Evolutionary conservation across 2,797 vertebrate genomes (phyloP), one percentile per base, ranked within the genome.

Genomic region (Euthynnus affinis): DNA sequence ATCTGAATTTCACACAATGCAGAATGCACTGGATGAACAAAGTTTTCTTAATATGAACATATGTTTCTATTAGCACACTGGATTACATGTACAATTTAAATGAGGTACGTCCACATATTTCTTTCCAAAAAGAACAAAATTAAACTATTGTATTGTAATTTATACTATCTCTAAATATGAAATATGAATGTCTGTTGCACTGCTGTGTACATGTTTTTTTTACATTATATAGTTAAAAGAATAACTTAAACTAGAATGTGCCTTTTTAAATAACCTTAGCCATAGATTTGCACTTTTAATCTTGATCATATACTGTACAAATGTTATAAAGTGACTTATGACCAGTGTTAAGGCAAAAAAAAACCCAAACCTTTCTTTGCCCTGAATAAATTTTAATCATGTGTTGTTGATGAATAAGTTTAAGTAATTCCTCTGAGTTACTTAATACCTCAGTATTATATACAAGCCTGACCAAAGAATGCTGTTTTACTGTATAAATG

Each of bases 391-490:
- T 56, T 70, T 55, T 60, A 87, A 69, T 84, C 48, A 74, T 62
- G 7, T 76, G 12, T 55, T 66, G 37, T 52, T 62, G 53, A 42
- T 59, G 14, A 44, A 46, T 5, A 82, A 44, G 8, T 69, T 15
- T 52, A 1, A 78, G 71, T 51, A 29, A 63, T 68, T 64, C 12
- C 22, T 61, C 4, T 56, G 5, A 44, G 27, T 76, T 76, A 56
- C 70, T 80, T 65, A 82, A 82, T 90, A 89, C 81, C 85, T 90
- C 84, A 82, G 52, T 80, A 74, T 84, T 80, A 29, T 76, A 69
- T n/a, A 71, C 57, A 85, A 80, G 69, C 13, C 0, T 6, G 62
- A 83, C 84, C 88, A 90, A 91, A 90, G 86, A 87, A 84, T 68
- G 46, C 74, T 20, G 2, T 74, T 72, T 67, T 4, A 8, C 2